Evolutionary conservation across 2,797 vertebrate species (phyloP).

Genomic region (Lycodopsis pacificus): DNA sequence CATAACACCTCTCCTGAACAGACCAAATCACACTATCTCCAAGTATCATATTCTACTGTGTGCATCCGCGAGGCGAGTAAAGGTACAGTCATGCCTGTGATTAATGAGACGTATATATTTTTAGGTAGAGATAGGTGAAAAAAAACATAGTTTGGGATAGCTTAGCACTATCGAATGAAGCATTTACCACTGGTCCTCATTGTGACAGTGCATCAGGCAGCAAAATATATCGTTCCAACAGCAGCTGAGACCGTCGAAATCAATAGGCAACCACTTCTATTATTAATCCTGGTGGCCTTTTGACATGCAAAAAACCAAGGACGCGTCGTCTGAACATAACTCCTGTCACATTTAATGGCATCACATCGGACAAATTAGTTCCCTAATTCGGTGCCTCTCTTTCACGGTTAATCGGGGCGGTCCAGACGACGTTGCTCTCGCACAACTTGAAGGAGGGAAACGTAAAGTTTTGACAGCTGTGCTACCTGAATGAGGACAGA

Average conservation of each 20-base stretch:
- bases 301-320: conserved; percentile 25
- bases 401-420: conserved; percentile 19
- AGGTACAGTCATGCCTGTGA: conserved; percentile 18
- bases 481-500: neutral
- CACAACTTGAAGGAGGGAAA: conserved; percentile 1
- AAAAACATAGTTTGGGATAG: neutral
- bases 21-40: neutral
- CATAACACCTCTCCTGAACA: conserved; percentile 12
- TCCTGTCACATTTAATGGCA: conserved; percentile 35
- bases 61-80: neutral
- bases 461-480: neutral
- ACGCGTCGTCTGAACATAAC: conserved; percentile 38
- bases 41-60: conserved; percentile 17
- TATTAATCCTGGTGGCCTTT: conserved; percentile 48
- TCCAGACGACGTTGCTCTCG: neutral
- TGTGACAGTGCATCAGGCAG: conserved; percentile 10
- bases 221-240: conserved; percentile 13
- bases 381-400: conserved; percentile 41
- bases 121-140: neutral
- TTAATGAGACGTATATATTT: neutral
- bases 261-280: conserved; percentile 19
- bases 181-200: conserved; percentile 2
- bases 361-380: conserved; percentile 33
- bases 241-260: conserved; percentile 25
- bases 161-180: neutral